Conservation (phyloP, 2,888 invertebrate genomes). For the Hesperia comma region DNA sequence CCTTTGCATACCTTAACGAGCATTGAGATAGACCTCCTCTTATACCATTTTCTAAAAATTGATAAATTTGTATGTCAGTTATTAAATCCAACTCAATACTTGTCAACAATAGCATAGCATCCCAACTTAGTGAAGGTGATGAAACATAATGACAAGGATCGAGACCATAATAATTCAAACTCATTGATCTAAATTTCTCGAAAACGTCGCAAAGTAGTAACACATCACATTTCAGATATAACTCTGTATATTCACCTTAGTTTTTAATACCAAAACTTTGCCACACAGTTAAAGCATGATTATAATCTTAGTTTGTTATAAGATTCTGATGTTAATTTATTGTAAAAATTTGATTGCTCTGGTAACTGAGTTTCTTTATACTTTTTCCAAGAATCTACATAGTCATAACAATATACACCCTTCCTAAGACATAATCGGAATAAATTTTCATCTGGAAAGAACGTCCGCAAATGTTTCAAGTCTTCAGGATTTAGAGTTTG, state of each 20-base stretch:
- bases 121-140: slow-evolving; percentile 41
- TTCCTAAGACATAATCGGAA: slow-evolving; percentile 39
- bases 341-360: slow-evolving; percentile 2
- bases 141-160: slow-evolving; percentile 46
- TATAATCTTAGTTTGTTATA: slow-evolving; percentile 7
- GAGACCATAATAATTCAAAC: slow-evolving; percentile 43
- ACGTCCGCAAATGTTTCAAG: slow-evolving; percentile 8
- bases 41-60: slow-evolving; percentile 45
- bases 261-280: slow-evolving; percentile 10
- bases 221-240: slow-evolving; percentile 46
- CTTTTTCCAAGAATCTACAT: slow-evolving; percentile 8
- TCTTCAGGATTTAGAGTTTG: slow-evolving; percentile 17
- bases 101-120: slow-evolving; percentile 44
- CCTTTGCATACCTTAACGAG: slow-evolving; percentile 43
- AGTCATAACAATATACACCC: slow-evolving; percentile 36
- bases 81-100: slow-evolving; percentile 41
- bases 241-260: slow-evolving; percentile 5
- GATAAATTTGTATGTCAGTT: slow-evolving; percentile 44
- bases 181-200: slow-evolving; percentile 47
- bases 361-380: slow-evolving; percentile 8
- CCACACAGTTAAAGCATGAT: slow-evolving; percentile 7
- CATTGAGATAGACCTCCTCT: slow-evolving; percentile 45
- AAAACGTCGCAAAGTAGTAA: slow-evolving; percentile 47
- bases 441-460: slow-evolving; percentile 36
- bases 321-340: slow-evolving; percentile 12